Evolutionary conservation across 2,888 invertebrate species (phyloP), one percentile per base, ranked within the genome.

Genomic region (Spisula solida): DNA sequence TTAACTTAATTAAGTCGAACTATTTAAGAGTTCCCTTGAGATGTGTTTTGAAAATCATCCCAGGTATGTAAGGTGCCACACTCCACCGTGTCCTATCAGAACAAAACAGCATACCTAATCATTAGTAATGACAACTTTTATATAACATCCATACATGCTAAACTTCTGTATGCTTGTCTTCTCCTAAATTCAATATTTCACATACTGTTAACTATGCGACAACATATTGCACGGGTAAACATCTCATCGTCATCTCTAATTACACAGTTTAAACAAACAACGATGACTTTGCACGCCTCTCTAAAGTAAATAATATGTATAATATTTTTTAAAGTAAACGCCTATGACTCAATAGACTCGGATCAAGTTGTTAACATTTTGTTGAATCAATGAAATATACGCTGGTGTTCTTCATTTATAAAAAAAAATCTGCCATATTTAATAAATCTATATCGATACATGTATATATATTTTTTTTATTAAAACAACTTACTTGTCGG

Each of bases 401-500:
- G 56, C 8, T 41, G 41, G 41, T n/a, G 20, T 1, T n/a, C 25
- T 25, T 25, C 25, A n/a, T n/a, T 66, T 10, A 66, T 66, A 25
- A 5, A 66, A 0, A 25, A 25, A 25, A 6, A 6, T n/a, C 6
- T 2, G n/a, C 20, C 60, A 25, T n/a, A 66, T 25, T n/a, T 25
- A 66, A 66, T 25, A n/a, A 66, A 66, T 10, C 5, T n/a, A 12
- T 25, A 66, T 4, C 60, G 25, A 31, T 75, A 75, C 75, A 75
- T 75, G 75, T 75, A 75, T 75, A 34, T 75, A 75, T 80, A 2
- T 41, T 41, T 41, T 48, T 29, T 48, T 47, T n/a, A 80, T 51
- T 25, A 84, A 83, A 66, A 87, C 56, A 60, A 94, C 97, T 97
- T 96, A 97, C 97, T 97, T 94, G 96, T 96, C 94, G 89, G 88